A percentile compares a stretch with the other conserved stretches of the same genome.
phyloP scores from a whole-genome alignment of 1,140 invertebrate genomes.

The Rhysida immarginata region DNA sequence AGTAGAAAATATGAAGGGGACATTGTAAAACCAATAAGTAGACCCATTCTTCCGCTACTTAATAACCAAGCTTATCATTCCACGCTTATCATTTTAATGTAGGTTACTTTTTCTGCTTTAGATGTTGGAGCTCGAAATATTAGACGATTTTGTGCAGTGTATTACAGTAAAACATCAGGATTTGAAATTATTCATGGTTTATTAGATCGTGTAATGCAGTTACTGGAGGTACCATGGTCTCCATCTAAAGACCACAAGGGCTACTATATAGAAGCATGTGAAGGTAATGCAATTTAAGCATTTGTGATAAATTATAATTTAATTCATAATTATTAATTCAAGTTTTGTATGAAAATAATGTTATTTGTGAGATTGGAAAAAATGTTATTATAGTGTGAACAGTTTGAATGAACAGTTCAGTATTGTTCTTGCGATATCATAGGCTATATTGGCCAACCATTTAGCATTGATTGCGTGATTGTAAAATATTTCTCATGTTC shows the following conservation, averaged over 20 bases:
- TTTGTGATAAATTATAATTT: conserved; percentile 9
- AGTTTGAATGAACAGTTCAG: no score
- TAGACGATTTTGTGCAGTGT: conserved; percentile 71
- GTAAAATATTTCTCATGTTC: no score
- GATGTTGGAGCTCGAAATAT: conserved; percentile 83
- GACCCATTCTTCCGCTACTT: no score
- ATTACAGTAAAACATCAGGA: conserved; percentile 82
- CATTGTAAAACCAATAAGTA: no score
- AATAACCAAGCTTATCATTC: no score
- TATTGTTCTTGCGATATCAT: no score
- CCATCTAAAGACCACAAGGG: conserved; percentile 34
- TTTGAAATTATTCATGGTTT: conserved; percentile 96
- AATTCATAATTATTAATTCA: conserved; percentile 6
- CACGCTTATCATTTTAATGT: no score
- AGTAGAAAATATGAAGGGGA: no score
- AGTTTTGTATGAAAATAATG: conserved; percentile 4
- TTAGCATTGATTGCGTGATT: no score
- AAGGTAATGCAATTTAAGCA: conserved; percentile 49
- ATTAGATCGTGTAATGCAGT: conserved; percentile 79
- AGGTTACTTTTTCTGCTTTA: conserved; percentile 32
- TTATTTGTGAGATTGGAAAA: background rate
- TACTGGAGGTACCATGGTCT: conserved; percentile 58
- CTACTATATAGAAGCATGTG: conserved; percentile 51
- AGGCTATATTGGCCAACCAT: no score
- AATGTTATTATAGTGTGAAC: no score